Base-by-base conservation (phyloP, 2,888 invertebrate genomes). In the Melieria omissa region DNA sequence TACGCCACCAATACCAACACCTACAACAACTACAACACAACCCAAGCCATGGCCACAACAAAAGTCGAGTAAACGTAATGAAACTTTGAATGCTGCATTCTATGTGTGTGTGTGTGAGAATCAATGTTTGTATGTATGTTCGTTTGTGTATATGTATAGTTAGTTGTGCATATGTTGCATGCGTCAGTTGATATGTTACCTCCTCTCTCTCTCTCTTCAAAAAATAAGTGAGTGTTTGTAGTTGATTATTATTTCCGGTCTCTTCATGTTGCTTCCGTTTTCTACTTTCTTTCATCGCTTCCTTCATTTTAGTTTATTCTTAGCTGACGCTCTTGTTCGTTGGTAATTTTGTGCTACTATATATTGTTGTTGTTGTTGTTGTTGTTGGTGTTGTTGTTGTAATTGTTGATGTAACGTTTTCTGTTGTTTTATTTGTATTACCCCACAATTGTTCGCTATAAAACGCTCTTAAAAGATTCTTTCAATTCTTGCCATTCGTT, bases 11-110 rank as follows among this genome's bases (percentile, higher is more conserved):
- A 52, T n/a, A 3, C 3, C 16, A 7, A 47, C 44, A 45, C 10
- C 10, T 10, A 47, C 47, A 66, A 47, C 45, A 45, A 55, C 3
- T 5, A 45, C 55, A 55, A 10, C n/a, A 41, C n/a, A 5, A 12
- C 9, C 5, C 7, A 8, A n/a, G 57, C 45, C 14, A 49, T 49
- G 14, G 60, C 41, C 52, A 46, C 16, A 41, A 29, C 29, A 29
- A 29, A 29, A 29, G 29, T 29, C 29, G 29, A 29, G 42, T 29
- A 69, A 69, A 55, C 69, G 52, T 52, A 69, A 69, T 57, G n/a
- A 46, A 14, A n/a, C 5, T 29, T 57, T 7, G 54, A 45, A n/a
- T 63, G 60, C 42, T 60, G 58, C 58, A 5, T 57, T 58, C 57
- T 58, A 29, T 42, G 10, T 42, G 64, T 9, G 44, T 9, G 65